Conservation (phyloP, 2,113 vertebrate genomes). For the Podarcis cretensis region DNA sequence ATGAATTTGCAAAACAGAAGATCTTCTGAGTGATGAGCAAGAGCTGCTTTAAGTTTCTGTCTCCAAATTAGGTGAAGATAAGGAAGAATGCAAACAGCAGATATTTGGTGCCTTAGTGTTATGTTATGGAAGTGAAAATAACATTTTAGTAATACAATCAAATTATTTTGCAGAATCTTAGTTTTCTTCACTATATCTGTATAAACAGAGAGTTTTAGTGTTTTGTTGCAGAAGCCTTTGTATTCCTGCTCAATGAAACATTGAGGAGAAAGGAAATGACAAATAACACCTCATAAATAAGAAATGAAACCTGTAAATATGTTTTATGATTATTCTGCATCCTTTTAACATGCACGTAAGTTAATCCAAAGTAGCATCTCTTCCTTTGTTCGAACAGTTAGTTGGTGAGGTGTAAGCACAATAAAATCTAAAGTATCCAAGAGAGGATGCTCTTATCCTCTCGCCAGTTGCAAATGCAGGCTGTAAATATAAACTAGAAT, state of each 20-base stretch:
- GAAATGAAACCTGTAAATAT: slow-evolving; percentile 48
- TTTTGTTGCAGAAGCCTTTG: accelerated
- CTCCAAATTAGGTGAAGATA: neutral
- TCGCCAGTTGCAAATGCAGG: slow-evolving; percentile 47
- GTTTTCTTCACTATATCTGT: slow-evolving; percentile 27
- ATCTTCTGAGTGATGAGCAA: neutral
- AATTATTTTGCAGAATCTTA: neutral
- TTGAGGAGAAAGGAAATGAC: slow-evolving; percentile 2
- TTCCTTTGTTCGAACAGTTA: slow-evolving; percentile 63
- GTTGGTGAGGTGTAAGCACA: slow-evolving; percentile 58
- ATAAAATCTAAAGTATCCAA: slow-evolving; percentile 65
- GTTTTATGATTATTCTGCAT: slow-evolving; percentile 31
- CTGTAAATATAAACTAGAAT: slow-evolving; percentile 61
- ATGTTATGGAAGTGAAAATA: slow-evolving; percentile 26
- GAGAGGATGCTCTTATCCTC: slow-evolving; percentile 44
- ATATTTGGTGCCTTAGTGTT: neutral
- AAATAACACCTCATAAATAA: slow-evolving; percentile 51
- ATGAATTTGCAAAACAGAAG: slow-evolving; percentile 22
- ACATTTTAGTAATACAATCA: slow-evolving; percentile 49
- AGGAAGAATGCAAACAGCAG: neutral
- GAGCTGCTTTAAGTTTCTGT: slow-evolving; percentile 2
- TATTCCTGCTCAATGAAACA: slow-evolving; percentile 28
- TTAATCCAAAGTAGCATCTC: slow-evolving; percentile 34
- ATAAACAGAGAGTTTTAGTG: slow-evolving; percentile 17
- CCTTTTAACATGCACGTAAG: slow-evolving; percentile 54